Evolutionary conservation across 2,888 invertebrate genomes (phyloP).

Genomic region (Microctonus brassicae): DNA sequence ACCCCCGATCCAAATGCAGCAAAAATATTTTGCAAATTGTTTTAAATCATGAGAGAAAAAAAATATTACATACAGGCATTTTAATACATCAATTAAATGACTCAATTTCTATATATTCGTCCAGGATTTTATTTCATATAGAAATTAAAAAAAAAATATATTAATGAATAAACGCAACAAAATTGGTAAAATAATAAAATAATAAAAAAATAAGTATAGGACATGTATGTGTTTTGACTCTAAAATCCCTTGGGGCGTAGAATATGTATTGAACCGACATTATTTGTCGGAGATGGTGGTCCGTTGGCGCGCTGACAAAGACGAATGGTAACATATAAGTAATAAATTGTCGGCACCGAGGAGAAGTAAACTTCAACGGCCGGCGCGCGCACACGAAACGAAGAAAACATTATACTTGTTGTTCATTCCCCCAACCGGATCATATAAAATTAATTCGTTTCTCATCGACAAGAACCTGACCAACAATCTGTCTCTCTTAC

Average conservation of each 20-base stretch:
- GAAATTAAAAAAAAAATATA: neutral
- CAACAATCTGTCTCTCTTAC: neutral
- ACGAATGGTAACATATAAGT: conserved; percentile 41
- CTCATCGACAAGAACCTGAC: conserved; percentile 18
- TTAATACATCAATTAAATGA: neutral
- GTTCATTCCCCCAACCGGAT: conserved; percentile 40
- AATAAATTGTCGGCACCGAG: conserved; percentile 44
- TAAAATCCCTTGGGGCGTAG: conserved; percentile 11
- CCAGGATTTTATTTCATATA: too few relatives aligned
- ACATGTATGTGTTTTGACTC: conserved; percentile 9
- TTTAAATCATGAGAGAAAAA: too few relatives aligned
- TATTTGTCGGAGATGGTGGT: conserved; percentile 33
- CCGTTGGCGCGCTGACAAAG: conserved; percentile 40
- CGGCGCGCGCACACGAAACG: conserved; percentile 28
- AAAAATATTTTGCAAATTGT: too few relatives aligned
- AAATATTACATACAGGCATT: neutral
- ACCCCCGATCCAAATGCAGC: neutral
- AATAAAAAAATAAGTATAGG: neutral
- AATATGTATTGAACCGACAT: conserved; percentile 21
- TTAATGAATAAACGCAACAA: neutral
- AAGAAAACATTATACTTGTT: conserved; percentile 45
- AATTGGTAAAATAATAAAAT: neutral
- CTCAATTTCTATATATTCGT: neutral
- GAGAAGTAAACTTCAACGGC: conserved; percentile 10
- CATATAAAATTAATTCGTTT: conserved; percentile 53